Base-by-base conservation (phyloP, 2,888 invertebrate genomes). In the Sicus ferrugineus region DNA sequence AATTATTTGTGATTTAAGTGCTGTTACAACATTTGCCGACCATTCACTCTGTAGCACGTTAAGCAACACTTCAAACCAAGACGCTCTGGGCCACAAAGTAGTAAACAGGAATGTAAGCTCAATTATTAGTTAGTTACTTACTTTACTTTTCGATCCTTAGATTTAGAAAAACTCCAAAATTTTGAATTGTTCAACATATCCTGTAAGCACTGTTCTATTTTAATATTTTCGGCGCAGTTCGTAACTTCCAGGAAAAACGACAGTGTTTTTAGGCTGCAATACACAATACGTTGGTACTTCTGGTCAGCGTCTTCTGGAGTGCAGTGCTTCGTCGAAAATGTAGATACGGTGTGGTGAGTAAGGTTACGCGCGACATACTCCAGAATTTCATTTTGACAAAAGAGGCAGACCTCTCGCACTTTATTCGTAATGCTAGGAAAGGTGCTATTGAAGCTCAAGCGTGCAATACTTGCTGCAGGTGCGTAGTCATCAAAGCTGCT, bases 401-500 rank as follows among this genome's bases (percentile, higher is more conserved):
- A 94, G 5, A 90, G 83, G 63, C 96, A 88, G 11, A 93, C 96
- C 79, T 94, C 93, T 2, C 89, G 88, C 63, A 93, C 86, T 85
- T 96, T 96, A 61, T 88, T 89, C 7, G 89, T 87, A 67, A 87
- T 89, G 9, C 89, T 87, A 0, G 95, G 91, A 84, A 97, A 97
- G 0, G 94, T 92, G 70, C 88, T 89, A 76, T 87, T 87, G 75
- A 95, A 93, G 4, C 92, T 89, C 16, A 77, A 70, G 42, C 84
- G 85, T 1, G 95, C 94, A 70, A 90, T 89, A 74, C 89, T 89
- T 6, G 94, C 91, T 21, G 94, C 95, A 11, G 95, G 95, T 48
- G 93, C 91, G 85, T 95, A 93, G 14, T 91, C 91, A 83, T 97
- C 97, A 86, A 92, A 91, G 81, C 92, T 93, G 65, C 94, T 92